Evolutionary conservation across 2,113 vertebrate species (phyloP), one percentile per base, ranked within the genome.

Genomic region (Caranx ignobilis): DNA sequence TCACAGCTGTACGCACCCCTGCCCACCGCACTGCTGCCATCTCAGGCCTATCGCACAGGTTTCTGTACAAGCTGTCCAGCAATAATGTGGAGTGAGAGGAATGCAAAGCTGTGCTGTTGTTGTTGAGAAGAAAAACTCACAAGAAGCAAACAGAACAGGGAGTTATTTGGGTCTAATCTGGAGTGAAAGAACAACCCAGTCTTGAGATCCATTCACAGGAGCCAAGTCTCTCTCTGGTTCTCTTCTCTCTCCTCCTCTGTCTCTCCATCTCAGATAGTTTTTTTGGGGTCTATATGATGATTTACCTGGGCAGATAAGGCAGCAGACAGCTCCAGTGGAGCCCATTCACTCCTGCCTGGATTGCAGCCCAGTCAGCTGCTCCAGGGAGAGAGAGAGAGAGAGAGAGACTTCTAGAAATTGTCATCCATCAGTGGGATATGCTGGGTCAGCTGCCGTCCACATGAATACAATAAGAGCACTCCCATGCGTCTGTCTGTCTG

Each of bases 1-100:
- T 84, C 80, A 60, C 84, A 81, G 84, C 82, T 79, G 81, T 21
- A 73, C 4, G 41, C 19, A 59, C 7, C 52, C 70, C 66, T 3
- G 34, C n/a, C 62, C 6, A 48, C 72, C 61, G 41, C 2, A 37
- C 16, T 26, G 26, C 68, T 6, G 62, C 74, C 63, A 16, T 60
- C 52, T 8, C 1, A 2, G 3, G 59, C 54, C 76, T 16, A 48
- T 52, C 82, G 21, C 45, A 45, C 56, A 13, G 67, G 13, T 77
- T 79, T 60, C 60, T 78, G 34, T 3, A 0, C 76, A 68, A 83
- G 77, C 79, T 67, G 79, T 71, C 54, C 57, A 6, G 73, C 71
- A 84, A 82, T 54, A 62, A 9, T 11, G 57, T 2, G 26, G 71
- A 35, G 35, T n/a, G 21, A 60, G 57, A n/a, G 32, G 71, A 59